Percentiles rank a stretch among this genome's conserved stretches.
phyloP scores from a whole-genome alignment of 2,113 vertebrate genomes.

The Carassius carassius region DNA sequence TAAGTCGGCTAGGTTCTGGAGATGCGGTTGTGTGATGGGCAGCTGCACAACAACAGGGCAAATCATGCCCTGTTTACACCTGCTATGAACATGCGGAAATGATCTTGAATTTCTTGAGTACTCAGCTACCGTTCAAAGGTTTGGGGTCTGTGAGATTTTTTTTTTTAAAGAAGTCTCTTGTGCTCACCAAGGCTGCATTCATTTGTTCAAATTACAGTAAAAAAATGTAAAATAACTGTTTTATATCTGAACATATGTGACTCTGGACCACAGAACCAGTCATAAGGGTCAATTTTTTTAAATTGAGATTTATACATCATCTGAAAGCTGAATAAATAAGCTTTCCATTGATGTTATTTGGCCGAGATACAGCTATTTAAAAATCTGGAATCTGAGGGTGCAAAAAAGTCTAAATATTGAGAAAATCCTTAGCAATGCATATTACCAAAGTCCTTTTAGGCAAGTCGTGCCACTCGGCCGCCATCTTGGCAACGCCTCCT shows the following conservation, averaged over 20 bases:
- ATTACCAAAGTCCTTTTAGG: too few species aligned
- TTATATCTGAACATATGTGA: background rate
- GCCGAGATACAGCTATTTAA: too few species aligned
- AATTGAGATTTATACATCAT: too few species aligned
- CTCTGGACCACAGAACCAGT: too few species aligned
- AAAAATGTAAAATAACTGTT: background rate
- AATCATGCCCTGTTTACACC: conserved; percentile 3
- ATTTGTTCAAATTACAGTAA: background rate
- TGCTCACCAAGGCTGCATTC: background rate
- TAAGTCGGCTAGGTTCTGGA: background rate
- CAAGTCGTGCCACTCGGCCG: too few species aligned
- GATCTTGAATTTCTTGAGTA: background rate
- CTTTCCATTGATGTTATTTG: too few species aligned
- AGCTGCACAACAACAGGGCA: conserved; percentile 9
- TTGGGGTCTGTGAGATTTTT: background rate
- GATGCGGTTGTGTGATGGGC: conserved; percentile 7
- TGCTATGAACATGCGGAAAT: background rate
- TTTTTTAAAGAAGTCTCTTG: background rate
- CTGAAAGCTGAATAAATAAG: too few species aligned
- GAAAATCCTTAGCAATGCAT: too few species aligned
- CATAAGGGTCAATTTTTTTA: too few species aligned
- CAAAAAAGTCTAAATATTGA: too few species aligned
- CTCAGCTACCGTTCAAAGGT: background rate
- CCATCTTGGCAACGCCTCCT: too few species aligned
- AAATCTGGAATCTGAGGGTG: too few species aligned